Evolutionary conservation across 2,113 vertebrate genomes (phyloP), one percentile per base, ranked within the genome.

Genomic region (Eolophus roseicapilla): DNA sequence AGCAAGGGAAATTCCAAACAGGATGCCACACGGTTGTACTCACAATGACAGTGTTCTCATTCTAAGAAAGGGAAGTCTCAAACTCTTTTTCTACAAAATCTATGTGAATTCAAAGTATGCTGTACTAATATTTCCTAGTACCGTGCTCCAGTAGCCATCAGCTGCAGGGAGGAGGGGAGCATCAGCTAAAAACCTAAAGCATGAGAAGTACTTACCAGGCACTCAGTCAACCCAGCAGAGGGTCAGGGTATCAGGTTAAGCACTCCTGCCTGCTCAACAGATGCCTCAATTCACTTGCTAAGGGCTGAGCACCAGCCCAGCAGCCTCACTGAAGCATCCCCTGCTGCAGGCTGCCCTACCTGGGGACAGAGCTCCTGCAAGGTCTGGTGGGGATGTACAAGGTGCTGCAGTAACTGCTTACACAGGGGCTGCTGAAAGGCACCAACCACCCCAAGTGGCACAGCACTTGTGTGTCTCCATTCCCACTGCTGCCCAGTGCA

Each of bases 1-100:
- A 92, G 94, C 92, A 95, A 95, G 96, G 96, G 96, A 96, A 97
- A 97, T 97, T 97, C 96, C 96, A 97, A 96, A 86, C 70, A 93
- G 96, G 92, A 92, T 87, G 91, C 92, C 92, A 95, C 92, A 79
- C 57, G 20, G 13, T 62, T 68, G 50, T 82, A 92, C 83, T 96
- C 91, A 96, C 86, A 86, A 95, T 88, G 73, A 88, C 96, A 84
- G 88, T n/a, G 83, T 91, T 94, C 92, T 94, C 70, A 65, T 91
- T 94, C 81, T 92, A 96, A 92, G 96, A 97, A 96, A 93, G 57
- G 80, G 96, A 97, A 97, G 96, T 93, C 70, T 93, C 52, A 82
- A 95, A 79, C 47, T 39, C 70, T 89, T 93, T 94, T 94, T 95
- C 96, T 96, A 91, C 91, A 95, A 97, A 97, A 89, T 89, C 88